Evolutionary conservation across 2,888 invertebrate genomes (phyloP), one percentile per base, ranked within the genome.

Genomic region (Apodemia mormo): DNA sequence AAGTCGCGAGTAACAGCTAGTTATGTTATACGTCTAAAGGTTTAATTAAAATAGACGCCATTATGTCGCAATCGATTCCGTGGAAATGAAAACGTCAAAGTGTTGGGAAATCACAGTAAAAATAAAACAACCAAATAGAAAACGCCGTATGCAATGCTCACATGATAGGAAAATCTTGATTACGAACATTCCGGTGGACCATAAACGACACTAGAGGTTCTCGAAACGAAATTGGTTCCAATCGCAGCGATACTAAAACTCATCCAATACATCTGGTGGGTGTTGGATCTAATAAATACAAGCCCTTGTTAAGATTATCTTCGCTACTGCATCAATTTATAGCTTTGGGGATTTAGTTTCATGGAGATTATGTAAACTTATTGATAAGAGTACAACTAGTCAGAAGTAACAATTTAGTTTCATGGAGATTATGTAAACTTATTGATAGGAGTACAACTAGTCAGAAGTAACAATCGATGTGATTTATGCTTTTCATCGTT

Each of bases 161-260:
- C 61, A 33, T 61, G 61, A 61, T 61, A 61, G 61, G 61, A 61
- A 61, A 61, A 61, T 14, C 61, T 30, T 61, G 61, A 61, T 61
- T 61, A 14, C 61, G 33, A 33, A 61, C 33, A 61, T 61, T 61
- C 61, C 30, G 61, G 30, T 14, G 61, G 61, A 61, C 33, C 12
- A 14, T 61, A 61, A 61, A 61, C 61, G 61, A 33, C 61, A 61
- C 61, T 61, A 61, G 14, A 64, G 37, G 64, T 37, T 64, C 14
- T 64, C 14, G 61, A 30, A 61, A 61, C 12, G 61, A 14, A 61
- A 61, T 61, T 61, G 61, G 61, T 30, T 61, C 33, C 58, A 33
- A 61, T 61, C 29, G 29, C 30, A 33, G 58, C 14, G 12, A 29
- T 33, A 30, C 33, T 61, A 61, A 61, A 58, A 58, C 58, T 30